Evolutionary conservation across 1,140 invertebrate species (phyloP).

Genomic region (Temnothorax curvispinosus): DNA sequence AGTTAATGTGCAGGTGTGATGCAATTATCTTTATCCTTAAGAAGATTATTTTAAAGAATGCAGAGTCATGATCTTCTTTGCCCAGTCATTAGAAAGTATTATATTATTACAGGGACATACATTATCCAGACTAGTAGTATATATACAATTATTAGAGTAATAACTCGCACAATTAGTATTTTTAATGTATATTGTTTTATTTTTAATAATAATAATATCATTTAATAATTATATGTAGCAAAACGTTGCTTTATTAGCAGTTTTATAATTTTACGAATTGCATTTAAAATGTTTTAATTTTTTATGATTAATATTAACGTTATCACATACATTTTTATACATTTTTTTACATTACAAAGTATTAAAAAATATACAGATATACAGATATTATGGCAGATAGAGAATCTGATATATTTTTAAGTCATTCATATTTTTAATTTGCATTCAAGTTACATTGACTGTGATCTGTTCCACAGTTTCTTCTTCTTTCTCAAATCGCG

Average conservation of each 20-base stretch:
- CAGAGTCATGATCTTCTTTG: conserved; percentile 35
- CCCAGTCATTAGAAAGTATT: conserved; percentile 22
- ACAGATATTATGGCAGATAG: not conserved
- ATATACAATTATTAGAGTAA: not conserved
- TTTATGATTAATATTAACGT: not conserved
- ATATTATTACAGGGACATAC: conserved; percentile 6
- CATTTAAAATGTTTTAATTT: not conserved
- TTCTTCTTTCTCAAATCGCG: not conserved
- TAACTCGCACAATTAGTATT: not conserved
- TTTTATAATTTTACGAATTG: not conserved
- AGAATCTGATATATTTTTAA: not conserved
- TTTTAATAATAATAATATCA: not conserved
- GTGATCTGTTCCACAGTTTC: not conserved
- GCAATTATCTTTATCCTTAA: conserved; percentile 16
- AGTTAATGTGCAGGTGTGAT: conserved; percentile 9
- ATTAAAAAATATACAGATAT: not conserved
- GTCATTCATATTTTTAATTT: not conserved
- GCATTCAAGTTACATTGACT: not conserved
- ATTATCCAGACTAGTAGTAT: not conserved
- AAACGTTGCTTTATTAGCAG: not conserved
- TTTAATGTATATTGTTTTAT: not conserved
- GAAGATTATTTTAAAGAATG: conserved; percentile 13
- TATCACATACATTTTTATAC: not conserved
- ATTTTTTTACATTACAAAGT: not conserved
- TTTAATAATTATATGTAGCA: not conserved